Base-by-base conservation (phyloP, 2,113 vertebrate genomes). In the Sander lucioperca region DNA sequence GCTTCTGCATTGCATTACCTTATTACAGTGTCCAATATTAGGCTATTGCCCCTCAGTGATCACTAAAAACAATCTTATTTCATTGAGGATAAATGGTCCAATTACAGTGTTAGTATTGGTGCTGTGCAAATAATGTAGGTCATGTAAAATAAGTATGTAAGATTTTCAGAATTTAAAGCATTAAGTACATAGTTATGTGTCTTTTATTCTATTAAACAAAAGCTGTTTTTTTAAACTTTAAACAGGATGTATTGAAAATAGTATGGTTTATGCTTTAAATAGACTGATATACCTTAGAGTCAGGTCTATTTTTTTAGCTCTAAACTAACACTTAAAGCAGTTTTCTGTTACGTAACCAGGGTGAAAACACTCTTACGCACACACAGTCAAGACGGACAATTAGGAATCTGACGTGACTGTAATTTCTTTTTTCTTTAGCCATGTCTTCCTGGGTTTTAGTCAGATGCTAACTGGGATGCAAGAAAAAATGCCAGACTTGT, bases 401-500 rank as follows among this genome's bases (percentile, higher is more conserved):
- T 23, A 43, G 21, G 27, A 61, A 80, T 69, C 0, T 61, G 65
- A 84, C 8, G 1, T 78, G 76, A 70, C 70, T 75, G 2, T 4
- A 11, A 77, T 75, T 72, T 88, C 66, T 64, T 48, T 77, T 39
- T 45, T 79, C 62, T 67, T 68, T 45, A 51, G 66, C 5, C 12
- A 7, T 0, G 66, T 63, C 65, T 84, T 67, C 27, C 69, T 51
- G 58, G 74, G 56, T 79, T 82, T 65, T 14, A 66, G 74, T 91
- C 82, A 66, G 82, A 85, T 21, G 69, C 85, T 77, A 9, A 11
- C 39, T 43, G 39, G 39, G 39, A 43, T 43, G 9, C 39, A 43
- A 39, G 39, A 39, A 43, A 43, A 43, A 43, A 43, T 11, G 10
- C 11, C 39, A 43, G 39, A 43, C 39, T 11, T 43, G 39, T 43